A percentile compares a stretch with the other conserved stretches of the same genome.
These are phyloP conservation scores for Scomber colias DNA, from an alignment of 2,113 vertebrate genomes.

Conservation along the genomic window DNA sequence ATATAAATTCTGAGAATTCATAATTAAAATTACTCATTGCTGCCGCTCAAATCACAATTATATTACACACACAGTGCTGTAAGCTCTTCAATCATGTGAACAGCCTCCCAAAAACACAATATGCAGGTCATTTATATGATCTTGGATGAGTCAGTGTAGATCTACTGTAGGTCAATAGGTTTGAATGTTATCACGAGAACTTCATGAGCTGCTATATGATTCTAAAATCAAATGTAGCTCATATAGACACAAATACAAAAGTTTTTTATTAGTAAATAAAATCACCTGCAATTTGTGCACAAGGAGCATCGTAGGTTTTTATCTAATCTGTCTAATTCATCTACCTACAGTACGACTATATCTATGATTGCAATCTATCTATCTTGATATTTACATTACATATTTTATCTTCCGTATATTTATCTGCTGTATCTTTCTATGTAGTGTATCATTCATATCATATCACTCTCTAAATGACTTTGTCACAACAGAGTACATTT, in stretches of 20 bases:
- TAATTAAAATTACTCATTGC: too few species aligned
- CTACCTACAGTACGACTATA: neutral
- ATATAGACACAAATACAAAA: neutral
- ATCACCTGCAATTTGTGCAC: too few species aligned
- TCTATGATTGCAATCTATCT: too few species aligned
- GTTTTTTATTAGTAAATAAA: too few species aligned
- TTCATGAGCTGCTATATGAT: neutral
- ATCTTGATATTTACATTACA: too few species aligned
- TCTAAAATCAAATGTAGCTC: neutral
- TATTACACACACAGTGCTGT: neutral
- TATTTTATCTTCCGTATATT: too few species aligned
- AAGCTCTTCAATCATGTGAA: neutral
- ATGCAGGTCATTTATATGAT: neutral
- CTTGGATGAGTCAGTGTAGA: neutral
- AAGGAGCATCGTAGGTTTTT: too few species aligned
- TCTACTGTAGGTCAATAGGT: neutral
- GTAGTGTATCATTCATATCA: neutral
- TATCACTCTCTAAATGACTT: neutral
- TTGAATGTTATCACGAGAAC: slow-evolving; percentile 18
- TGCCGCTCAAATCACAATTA: neutral
- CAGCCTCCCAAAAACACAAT: neutral
- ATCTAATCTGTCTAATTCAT: too few species aligned
- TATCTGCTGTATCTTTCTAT: neutral
- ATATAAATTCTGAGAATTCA: too few species aligned
- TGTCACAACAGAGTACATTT: neutral